phyloP scores from a whole-genome alignment of 2,797 vertebrate genomes.

The Pseudochirops cupreus region DNA sequence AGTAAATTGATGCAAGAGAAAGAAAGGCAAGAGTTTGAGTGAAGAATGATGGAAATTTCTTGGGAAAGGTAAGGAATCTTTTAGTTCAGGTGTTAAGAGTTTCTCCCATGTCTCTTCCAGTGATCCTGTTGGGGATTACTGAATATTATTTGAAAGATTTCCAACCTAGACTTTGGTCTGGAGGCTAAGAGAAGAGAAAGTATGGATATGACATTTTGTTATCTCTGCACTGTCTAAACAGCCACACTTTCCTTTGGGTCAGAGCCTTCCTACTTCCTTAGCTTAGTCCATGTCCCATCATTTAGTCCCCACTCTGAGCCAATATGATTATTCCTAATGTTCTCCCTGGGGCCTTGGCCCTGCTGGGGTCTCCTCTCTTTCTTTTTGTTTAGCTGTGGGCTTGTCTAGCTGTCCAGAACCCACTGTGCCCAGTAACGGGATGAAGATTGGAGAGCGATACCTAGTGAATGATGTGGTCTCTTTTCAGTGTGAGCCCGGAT shows the following conservation, averaged over 20 bases:
- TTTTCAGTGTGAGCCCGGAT: slow-evolving; percentile 98
- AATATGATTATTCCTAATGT: background rate
- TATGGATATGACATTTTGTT: background rate
- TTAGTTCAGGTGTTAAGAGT: background rate
- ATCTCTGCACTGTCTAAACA: background rate
- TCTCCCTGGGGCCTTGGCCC: background rate
- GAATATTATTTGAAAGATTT: background rate
- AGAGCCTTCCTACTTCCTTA: background rate
- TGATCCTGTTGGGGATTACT: background rate
- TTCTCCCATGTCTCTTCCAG: background rate
- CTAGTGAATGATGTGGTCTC: slow-evolving; percentile 98
- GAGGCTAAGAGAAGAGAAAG: background rate
- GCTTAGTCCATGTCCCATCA: background rate
- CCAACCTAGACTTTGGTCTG: background rate
- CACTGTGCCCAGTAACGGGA: slow-evolving; percentile 92
- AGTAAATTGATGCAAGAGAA: background rate
- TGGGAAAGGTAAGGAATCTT: background rate
- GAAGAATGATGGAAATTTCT: background rate
- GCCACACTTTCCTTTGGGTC: background rate
- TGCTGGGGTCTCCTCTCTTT: background rate
- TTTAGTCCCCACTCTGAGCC: background rate
- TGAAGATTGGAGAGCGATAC: slow-evolving; percentile 95
- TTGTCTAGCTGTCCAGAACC: slow-evolving; percentile 97
- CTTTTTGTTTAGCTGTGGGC: slow-evolving; percentile 87
- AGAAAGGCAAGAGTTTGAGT: background rate